Base-by-base conservation (phyloP, 2,797 vertebrate species). In the Melanotaenia trifasciata region DNA sequence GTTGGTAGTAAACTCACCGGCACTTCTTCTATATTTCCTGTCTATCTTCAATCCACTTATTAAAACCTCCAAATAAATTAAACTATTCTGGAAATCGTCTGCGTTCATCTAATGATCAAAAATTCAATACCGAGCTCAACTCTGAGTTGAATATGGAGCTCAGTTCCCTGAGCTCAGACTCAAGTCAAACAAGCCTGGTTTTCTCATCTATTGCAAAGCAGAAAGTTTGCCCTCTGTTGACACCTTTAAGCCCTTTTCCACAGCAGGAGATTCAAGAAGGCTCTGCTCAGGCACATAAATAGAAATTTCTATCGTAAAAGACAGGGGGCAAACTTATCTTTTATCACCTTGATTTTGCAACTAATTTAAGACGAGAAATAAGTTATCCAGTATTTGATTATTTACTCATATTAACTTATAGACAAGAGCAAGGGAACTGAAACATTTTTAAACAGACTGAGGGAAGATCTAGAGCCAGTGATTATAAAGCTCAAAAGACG, bases 1-100 rank as follows among this genome's bases (percentile, higher is more conserved):
- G 65, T 2, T 35, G 36, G 43, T 54, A 58, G 57, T 13, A 24
- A 53, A 60, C 47, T 20, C 64, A 81, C 56, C 85, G 79, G 82
- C 76, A 85, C 80, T 64, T 72, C 54, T n/a, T 54, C 62, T 11
- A 56, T 35, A n/a, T 28, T 60, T 28, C 56, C 18, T 35, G n/a
- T 43, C 16, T 16, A 9, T 61, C 22, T 47, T 54, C 33, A 40
- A 50, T 70, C 24, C 32, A 56, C 32, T 40, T 8, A 12, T 30
- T 12, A 38, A 53, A 43, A 5, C 33, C 53, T 14, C 16, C 11
- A 28, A 8, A 2, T 5, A 26, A 18, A 67, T 22, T 24, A 16
- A 70, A 53, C 33, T 59, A 43, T 59, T 24, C 58, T 56, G 36
- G 65, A 70, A 77, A 64, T 22, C 2, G 24, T 54, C 66, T 69